Conservation (phyloP, 2,797 vertebrate genomes). For the Rachycentron canadum region DNA sequence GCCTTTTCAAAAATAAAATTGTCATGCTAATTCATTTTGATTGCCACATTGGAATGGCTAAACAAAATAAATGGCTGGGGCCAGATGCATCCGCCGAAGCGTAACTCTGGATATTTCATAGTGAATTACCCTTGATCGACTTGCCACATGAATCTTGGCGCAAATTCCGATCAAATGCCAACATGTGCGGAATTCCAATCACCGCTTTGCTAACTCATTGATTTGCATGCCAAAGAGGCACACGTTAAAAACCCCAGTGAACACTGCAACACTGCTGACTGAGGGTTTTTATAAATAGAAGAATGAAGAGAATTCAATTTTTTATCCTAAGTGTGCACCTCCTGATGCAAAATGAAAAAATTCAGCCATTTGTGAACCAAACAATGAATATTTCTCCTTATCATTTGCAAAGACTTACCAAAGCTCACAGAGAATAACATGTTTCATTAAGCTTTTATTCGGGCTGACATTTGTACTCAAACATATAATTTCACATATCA, state of each 20-base stretch:
- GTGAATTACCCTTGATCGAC: slow-evolving; percentile 85
- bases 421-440: slow-evolving; percentile 29
- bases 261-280: slow-evolving; percentile 51
- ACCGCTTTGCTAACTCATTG: slow-evolving; percentile 61
- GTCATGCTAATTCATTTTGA: slow-evolving; percentile 91
- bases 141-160: slow-evolving; percentile 73
- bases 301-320: slow-evolving; percentile 33
- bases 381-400: slow-evolving; percentile 23
- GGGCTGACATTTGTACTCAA: slow-evolving; percentile 25
- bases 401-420: slow-evolving; percentile 23
- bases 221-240: slow-evolving; percentile 73
- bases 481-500: slow-evolving; percentile 21
- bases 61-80: slow-evolving; percentile 87
- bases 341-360: slow-evolving; percentile 45
- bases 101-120: slow-evolving; percentile 88
- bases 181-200: slow-evolving; percentile 76
- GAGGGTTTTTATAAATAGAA: slow-evolving; percentile 29
- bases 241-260: slow-evolving; percentile 31
- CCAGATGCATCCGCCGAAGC: slow-evolving; percentile 84
- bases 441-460: slow-evolving; percentile 38
- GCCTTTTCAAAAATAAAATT: slow-evolving; percentile 89
- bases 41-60: slow-evolving; percentile 86
- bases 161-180: slow-evolving; percentile 78
- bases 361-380: slow-evolving; percentile 43
- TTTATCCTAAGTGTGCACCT: slow-evolving; percentile 21